Percentiles rank a stretch among this genome's conserved stretches.
phyloP scores from a whole-genome alignment of 2,888 invertebrate species.

The Tinea semifulvella region DNA sequence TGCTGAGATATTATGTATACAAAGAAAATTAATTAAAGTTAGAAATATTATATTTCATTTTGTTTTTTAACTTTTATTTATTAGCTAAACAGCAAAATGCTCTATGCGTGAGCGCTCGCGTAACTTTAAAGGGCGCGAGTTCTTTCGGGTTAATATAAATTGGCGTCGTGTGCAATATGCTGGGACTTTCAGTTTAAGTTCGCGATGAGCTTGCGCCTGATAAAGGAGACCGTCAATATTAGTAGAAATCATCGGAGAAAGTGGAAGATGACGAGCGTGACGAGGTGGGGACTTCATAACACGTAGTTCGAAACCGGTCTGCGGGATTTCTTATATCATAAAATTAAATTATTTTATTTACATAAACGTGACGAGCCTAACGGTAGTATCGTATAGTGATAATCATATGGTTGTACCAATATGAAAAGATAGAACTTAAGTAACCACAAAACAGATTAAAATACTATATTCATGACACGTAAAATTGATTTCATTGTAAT shows the following conservation, averaged over 20 bases:
- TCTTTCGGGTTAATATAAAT: not conserved
- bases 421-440: too few relatives aligned
- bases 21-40: too few relatives aligned
- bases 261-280: slow-evolving; percentile 18
- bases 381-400: too few relatives aligned
- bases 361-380: slow-evolving; percentile 3
- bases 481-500: too few relatives aligned
- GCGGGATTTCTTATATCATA: slow-evolving; percentile 2
- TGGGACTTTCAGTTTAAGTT: slow-evolving; percentile 30
- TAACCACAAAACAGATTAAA: too few relatives aligned
- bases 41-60: too few relatives aligned
- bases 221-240: slow-evolving; percentile 38
- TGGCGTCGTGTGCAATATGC: slow-evolving; percentile 15
- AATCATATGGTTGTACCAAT: too few relatives aligned
- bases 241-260: slow-evolving; percentile 35
- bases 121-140: not conserved
- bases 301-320: slow-evolving; percentile 1
- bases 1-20: too few relatives aligned
- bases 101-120: not conserved
- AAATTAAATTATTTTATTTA: slow-evolving; percentile 2
- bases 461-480: too few relatives aligned
- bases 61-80: too few relatives aligned
- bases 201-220: slow-evolving; percentile 22
- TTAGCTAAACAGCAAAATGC: too few relatives aligned
- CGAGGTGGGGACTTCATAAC: not conserved